Evolutionary conservation across 2,888 invertebrate genomes (phyloP).

Genomic region (Leucoptera coffeella): DNA sequence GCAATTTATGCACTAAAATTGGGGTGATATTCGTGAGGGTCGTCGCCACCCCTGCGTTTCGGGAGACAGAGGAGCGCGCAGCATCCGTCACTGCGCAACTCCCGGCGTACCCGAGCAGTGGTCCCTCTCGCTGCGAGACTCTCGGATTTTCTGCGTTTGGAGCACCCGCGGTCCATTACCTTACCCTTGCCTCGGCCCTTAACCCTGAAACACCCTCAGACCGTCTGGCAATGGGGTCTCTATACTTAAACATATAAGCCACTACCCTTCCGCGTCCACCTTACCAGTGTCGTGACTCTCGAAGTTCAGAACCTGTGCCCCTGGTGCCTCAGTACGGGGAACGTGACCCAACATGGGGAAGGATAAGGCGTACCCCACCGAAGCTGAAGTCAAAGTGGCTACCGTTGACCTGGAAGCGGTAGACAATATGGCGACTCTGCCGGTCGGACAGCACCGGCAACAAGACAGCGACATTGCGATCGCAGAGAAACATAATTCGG

Average conservation of each 20-base stretch:
- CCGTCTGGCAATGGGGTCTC: background rate
- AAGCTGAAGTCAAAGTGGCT: slow-evolving; percentile 81
- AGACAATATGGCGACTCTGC: slow-evolving; percentile 86
- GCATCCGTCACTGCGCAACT: slow-evolving; percentile 47
- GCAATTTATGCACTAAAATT: slow-evolving; percentile 21
- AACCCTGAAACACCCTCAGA: slow-evolving; percentile 11
- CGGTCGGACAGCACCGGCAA: slow-evolving; percentile 70
- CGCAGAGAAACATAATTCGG: slow-evolving; percentile 75
- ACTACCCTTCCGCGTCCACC: too few relatives aligned
- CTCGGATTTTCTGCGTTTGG: slow-evolving; percentile 25
- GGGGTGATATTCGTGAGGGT: slow-evolving; percentile 23
- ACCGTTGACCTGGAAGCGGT: slow-evolving; percentile 83
- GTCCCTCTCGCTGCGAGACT: slow-evolving; percentile 29
- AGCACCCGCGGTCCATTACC: slow-evolving; percentile 14
- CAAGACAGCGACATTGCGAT: slow-evolving; percentile 64
- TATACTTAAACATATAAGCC: too few relatives aligned
- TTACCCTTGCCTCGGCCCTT: slow-evolving; percentile 20
- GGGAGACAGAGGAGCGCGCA: slow-evolving; percentile 21
- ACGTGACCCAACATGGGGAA: slow-evolving; percentile 30
- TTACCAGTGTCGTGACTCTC: too few relatives aligned
- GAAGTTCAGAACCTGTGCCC: too few relatives aligned
- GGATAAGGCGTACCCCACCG: slow-evolving; percentile 43
- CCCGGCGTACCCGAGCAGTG: slow-evolving; percentile 23
- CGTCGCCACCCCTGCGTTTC: slow-evolving; percentile 31
- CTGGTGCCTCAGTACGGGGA: background rate